Percentiles rank a stretch among this genome's conserved stretches.
Conservation (phyloP, 2,797 vertebrate genomes). For the Betta splendens region DNA sequence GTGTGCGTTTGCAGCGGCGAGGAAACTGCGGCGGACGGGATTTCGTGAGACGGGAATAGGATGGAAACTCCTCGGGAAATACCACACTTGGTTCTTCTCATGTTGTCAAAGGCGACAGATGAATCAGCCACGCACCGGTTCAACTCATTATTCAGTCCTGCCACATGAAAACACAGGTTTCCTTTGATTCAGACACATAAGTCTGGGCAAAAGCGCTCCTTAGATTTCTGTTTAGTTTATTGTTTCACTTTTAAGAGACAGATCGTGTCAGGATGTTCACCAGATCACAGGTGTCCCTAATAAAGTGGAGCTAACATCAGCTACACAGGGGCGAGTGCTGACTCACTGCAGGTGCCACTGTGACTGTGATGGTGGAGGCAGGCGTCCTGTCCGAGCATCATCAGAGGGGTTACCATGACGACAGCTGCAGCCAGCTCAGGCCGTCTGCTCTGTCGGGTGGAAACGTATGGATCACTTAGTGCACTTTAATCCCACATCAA, state of each 20-base stretch:
- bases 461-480: neutral
- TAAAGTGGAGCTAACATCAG: no score
- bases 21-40: constrained; percentile 19
- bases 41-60: constrained; percentile 51
- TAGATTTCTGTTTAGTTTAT: no score
- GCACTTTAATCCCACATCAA: no score
- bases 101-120: constrained; percentile 25
- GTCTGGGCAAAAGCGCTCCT: no score
- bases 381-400: constrained; percentile 8
- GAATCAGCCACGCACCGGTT: constrained; percentile 6
- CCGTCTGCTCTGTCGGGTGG: constrained; percentile 68
- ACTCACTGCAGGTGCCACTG: no score
- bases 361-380: no score
- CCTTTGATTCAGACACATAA: no score
- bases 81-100: constrained; percentile 30
- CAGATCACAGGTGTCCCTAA: no score
- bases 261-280: no score
- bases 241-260: no score
- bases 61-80: constrained; percentile 65
- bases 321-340: no score
- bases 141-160: constrained; percentile 9
- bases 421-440: constrained; percentile 76
- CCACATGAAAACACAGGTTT: constrained; percentile 1
- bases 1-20: constrained; percentile 8
- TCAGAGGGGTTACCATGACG: constrained; percentile 47